These are phyloP conservation scores for Thymelicus acteon DNA, from an alignment of 2,888 invertebrate genomes.

Conservation along the genomic window DNA sequence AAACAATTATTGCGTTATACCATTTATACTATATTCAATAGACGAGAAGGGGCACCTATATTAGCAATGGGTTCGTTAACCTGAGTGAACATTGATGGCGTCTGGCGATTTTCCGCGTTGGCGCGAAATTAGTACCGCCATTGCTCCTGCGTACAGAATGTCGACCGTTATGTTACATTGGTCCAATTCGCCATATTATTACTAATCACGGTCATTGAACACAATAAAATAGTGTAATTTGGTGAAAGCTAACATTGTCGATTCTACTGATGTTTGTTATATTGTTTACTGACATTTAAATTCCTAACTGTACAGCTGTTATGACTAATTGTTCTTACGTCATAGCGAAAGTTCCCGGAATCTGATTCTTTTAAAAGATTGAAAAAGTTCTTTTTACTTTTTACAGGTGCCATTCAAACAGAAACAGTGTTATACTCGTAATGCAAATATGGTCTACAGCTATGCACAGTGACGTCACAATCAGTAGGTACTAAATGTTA, in stretches of 20 bases:
- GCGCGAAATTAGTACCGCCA: conserved; percentile 27
- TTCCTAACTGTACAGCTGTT: neutral
- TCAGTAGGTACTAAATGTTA: too few relatives aligned
- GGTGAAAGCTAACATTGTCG: conserved; percentile 54
- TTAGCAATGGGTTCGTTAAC: conserved; percentile 8
- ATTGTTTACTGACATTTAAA: conserved; percentile 18
- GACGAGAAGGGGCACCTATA: neutral
- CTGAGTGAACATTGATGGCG: conserved; percentile 23
- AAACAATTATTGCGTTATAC: too few relatives aligned
- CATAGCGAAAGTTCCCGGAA: conserved; percentile 3
- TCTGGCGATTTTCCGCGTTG: conserved; percentile 30
- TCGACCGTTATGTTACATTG: conserved; percentile 44
- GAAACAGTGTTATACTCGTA: too few relatives aligned
- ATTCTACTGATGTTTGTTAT: conserved; percentile 43
- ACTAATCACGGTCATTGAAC: conserved; percentile 43
- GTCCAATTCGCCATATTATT: conserved; percentile 36
- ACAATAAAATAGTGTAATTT: conserved; percentile 44
- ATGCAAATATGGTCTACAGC: too few relatives aligned
- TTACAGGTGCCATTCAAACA: too few relatives aligned
- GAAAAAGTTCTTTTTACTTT: too few relatives aligned
- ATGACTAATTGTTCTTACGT: conserved; percentile 4
- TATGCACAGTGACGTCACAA: too few relatives aligned
- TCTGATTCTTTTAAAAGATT: neutral
- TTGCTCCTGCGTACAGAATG: conserved; percentile 18
- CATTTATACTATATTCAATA: neutral